phyloP scores from a whole-genome alignment of 2,888 invertebrate species.

The Coecobrya sp. region DNA sequence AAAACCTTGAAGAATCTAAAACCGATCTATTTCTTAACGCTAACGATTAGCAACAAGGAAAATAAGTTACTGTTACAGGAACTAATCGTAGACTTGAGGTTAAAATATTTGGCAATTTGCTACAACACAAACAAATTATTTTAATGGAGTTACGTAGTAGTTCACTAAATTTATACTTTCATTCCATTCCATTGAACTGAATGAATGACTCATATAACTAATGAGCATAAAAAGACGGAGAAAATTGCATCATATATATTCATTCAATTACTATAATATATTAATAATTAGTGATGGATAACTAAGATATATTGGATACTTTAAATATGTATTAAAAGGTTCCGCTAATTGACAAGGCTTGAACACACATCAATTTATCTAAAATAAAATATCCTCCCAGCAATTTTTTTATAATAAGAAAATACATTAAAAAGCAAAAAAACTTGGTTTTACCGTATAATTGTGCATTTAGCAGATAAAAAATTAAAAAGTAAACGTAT shows the following conservation, averaged over 20 bases:
- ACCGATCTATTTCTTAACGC: neutral
- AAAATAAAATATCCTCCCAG: slow-evolving; percentile 37
- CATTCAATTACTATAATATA: neutral
- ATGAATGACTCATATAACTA: neutral
- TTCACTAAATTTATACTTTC: too few species aligned
- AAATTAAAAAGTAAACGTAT: too few species aligned
- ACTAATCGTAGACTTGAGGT: too few species aligned
- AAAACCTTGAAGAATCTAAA: neutral
- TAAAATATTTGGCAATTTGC: too few species aligned
- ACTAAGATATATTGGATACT: neutral
- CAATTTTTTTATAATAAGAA: slow-evolving; percentile 16
- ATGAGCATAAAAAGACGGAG: neutral
- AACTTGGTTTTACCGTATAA: too few species aligned
- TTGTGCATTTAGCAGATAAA: too few species aligned
- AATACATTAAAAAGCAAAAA: slow-evolving; percentile 22
- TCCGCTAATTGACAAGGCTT: neutral
- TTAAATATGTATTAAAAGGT: neutral
- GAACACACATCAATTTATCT: slow-evolving; percentile 18
- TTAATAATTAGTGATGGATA: neutral
- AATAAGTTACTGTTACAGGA: neutral
- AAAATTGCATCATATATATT: neutral
- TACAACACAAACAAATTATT: too few species aligned
- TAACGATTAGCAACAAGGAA: neutral
- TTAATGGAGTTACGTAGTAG: too few species aligned
- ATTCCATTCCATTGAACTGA: neutral